Evolutionary conservation across 2,888 invertebrate genomes (phyloP).

Genomic region (Tanypteryx hageni): DNA sequence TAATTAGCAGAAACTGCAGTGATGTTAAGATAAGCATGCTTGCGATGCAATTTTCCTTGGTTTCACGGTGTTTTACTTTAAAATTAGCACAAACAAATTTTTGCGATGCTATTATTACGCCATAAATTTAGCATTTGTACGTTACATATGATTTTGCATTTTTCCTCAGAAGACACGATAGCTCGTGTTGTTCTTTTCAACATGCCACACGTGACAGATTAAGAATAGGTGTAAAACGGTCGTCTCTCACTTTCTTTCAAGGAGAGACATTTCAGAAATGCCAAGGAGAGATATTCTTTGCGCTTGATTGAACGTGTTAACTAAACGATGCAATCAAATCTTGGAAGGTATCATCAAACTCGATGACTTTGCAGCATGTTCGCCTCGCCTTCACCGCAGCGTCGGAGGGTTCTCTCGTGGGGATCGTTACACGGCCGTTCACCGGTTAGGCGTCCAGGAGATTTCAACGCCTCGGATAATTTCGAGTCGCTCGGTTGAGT

Average conservation of each 20-base stretch:
- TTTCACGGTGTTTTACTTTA: too few relatives aligned
- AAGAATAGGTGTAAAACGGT: not conserved
- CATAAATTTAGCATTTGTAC: too few relatives aligned
- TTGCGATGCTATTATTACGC: too few relatives aligned
- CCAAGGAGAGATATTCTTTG: slow-evolving; percentile 11
- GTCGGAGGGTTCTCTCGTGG: not conserved
- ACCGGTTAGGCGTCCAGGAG: not conserved
- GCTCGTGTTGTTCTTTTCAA: too few relatives aligned
- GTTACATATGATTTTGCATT: too few relatives aligned
- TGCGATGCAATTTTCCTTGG: too few relatives aligned
- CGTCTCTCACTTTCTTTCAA: not conserved
- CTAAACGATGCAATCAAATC: not conserved
- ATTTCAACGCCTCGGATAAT: not conserved
- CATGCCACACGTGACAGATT: not conserved
- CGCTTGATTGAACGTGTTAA: not conserved
- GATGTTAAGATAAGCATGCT: too few relatives aligned
- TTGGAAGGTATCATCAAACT: not conserved
- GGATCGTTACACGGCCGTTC: not conserved
- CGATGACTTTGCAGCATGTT: not conserved
- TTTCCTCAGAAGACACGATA: too few relatives aligned
- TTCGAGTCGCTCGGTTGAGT: too few relatives aligned
- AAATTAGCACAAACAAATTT: too few relatives aligned
- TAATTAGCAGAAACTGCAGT: too few relatives aligned
- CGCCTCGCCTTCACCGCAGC: not conserved
- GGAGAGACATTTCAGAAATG: not conserved